A percentile compares a stretch with the other conserved stretches of the same genome.
phyloP scores from a whole-genome alignment of 2,113 vertebrate species.

The Ploceus nigricollis region DNA sequence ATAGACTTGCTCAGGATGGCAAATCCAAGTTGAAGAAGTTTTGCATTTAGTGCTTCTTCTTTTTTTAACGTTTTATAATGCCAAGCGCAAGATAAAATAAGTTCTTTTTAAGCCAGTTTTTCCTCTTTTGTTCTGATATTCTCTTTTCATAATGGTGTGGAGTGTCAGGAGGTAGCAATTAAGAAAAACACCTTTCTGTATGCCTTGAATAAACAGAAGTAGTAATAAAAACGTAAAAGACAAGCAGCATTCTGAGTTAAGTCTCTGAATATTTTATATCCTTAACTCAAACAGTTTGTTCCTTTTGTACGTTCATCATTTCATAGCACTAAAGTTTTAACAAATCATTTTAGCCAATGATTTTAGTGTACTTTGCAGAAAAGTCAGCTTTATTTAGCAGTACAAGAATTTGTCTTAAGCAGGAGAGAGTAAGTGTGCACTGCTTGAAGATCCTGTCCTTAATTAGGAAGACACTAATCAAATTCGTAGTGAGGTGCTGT shows the following conservation, averaged over 20 bases:
- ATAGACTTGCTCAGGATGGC: neutral
- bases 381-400: neutral
- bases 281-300: neutral
- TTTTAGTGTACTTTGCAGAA: neutral
- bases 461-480: neutral
- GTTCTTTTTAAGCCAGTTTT: neutral
- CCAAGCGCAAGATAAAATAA: neutral
- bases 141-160: neutral
- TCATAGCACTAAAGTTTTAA: neutral
- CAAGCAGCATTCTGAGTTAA: neutral
- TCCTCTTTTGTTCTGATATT: neutral
- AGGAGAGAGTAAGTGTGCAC: neutral
- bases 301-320: neutral
- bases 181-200: neutral
- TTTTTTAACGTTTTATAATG: neutral
- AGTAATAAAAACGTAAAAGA: neutral
- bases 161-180: neutral
- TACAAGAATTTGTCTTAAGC: neutral
- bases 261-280: neutral
- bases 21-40: neutral
- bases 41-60: neutral
- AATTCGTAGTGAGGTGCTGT: neutral
- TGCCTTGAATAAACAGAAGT: neutral
- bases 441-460: neutral
- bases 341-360: neutral